A percentile compares a stretch with the other conserved stretches of the same genome.
phyloP scores from a whole-genome alignment of 2,113 vertebrate genomes.

The Antennarius striatus region DNA sequence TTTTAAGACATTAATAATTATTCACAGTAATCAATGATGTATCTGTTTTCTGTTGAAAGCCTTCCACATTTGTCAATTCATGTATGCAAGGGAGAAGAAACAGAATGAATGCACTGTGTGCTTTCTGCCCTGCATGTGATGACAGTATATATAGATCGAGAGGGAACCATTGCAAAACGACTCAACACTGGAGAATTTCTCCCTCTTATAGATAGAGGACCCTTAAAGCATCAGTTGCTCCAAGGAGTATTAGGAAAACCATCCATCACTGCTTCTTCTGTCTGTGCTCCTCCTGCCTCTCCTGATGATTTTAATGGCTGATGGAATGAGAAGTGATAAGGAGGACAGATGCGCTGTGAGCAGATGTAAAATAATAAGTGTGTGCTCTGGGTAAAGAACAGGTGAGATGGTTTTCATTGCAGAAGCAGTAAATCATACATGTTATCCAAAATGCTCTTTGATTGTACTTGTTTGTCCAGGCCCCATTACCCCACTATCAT shows the following conservation, averaged over 20 bases:
- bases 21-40: too few species aligned
- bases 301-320: constrained; percentile 18
- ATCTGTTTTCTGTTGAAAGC: too few species aligned
- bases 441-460: too few species aligned
- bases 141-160: constrained; percentile 13
- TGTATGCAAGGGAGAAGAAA: too few species aligned
- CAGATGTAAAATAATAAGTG: constrained; percentile 1
- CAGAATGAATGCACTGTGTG: not conserved
- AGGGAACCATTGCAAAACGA: constrained; percentile 58
- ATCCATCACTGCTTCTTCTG: constrained; percentile 14
- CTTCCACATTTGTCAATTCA: too few species aligned
- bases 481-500: constrained; percentile 20
- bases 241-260: constrained; percentile 40
- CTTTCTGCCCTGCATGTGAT: constrained; percentile 8
- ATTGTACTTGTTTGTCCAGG: too few species aligned
- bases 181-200: constrained; percentile 56
- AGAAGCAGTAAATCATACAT: too few species aligned
- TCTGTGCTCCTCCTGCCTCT: not conserved
- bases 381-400: not conserved
- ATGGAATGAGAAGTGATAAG: constrained; percentile 17
- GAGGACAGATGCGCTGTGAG: constrained; percentile 17
- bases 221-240: constrained; percentile 38
- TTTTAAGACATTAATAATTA: too few species aligned
- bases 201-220: constrained; percentile 34
- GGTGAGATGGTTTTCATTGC: not conserved